A percentile compares a stretch with the other conserved stretches of the same genome.
These are phyloP conservation scores for Orthosia incerta DNA, from an alignment of 2,888 invertebrate species.

Conservation along the genomic window DNA sequence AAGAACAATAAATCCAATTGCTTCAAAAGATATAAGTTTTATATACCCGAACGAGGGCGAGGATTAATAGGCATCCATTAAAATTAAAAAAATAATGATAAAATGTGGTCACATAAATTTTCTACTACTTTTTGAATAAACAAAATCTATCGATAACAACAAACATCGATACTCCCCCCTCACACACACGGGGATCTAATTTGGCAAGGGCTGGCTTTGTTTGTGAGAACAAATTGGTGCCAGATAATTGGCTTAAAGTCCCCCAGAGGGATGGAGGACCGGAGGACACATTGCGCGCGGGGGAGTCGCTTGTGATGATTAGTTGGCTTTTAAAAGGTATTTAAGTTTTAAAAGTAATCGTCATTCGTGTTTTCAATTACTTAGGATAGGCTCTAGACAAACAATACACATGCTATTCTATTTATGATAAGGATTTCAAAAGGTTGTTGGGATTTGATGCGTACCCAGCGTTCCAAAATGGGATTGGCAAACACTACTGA, in stretches of 20 bases:
- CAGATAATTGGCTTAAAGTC: slow-evolving; percentile 88
- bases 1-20: too few species aligned
- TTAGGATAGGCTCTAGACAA: too few species aligned
- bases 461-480: too few species aligned
- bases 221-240: slow-evolving; percentile 89
- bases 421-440: too few species aligned
- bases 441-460: too few species aligned
- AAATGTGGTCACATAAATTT: background rate
- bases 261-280: slow-evolving; percentile 69
- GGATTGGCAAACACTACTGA: too few species aligned
- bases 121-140: background rate
- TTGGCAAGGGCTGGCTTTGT: slow-evolving; percentile 88
- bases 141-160: slow-evolving; percentile 37
- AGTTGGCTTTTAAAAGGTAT: slow-evolving; percentile 29
- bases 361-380: background rate
- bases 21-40: too few species aligned
- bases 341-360: slow-evolving; percentile 29
- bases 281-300: slow-evolving; percentile 73
- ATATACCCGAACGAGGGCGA: too few species aligned
- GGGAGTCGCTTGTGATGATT: slow-evolving; percentile 42
- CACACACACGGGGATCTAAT: slow-evolving; percentile 85
- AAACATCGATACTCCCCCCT: slow-evolving; percentile 52
- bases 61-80: too few species aligned
- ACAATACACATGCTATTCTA: too few species aligned
- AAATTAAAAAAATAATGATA: too few species aligned